phyloP scores from a whole-genome alignment of 2,888 invertebrate species.

The Escarpia spicata region DNA sequence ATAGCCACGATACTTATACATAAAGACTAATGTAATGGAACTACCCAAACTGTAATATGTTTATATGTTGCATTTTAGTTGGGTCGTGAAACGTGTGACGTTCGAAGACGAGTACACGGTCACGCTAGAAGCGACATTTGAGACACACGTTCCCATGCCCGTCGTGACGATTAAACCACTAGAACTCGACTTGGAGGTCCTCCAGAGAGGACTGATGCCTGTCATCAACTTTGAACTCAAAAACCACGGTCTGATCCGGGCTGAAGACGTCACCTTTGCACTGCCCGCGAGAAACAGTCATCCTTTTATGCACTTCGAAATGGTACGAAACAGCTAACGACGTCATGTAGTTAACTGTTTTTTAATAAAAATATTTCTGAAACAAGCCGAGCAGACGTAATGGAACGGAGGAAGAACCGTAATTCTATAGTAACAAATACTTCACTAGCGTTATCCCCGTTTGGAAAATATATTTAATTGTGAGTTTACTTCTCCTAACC shows the following conservation, averaged over 20 bases:
- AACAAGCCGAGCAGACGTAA: too few species aligned
- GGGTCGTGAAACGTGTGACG: slow-evolving; percentile 46
- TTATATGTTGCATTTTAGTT: slow-evolving; percentile 31
- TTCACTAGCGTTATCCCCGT: neutral
- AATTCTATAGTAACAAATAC: neutral
- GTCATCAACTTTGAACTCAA: slow-evolving; percentile 39
- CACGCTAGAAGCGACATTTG: slow-evolving; percentile 48
- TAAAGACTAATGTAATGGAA: neutral
- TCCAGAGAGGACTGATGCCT: slow-evolving; percentile 32
- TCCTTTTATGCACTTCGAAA: slow-evolving; percentile 43
- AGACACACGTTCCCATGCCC: slow-evolving; percentile 50
- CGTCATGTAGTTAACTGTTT: slow-evolving; percentile 28
- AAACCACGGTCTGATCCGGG: slow-evolving; percentile 50
- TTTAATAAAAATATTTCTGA: slow-evolving; percentile 29
- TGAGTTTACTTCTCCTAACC: too few species aligned
- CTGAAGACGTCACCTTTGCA: slow-evolving; percentile 43
- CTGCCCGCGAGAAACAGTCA: slow-evolving; percentile 41
- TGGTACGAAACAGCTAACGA: slow-evolving; percentile 37
- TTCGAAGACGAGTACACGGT: slow-evolving; percentile 48
- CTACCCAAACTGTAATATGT: neutral
- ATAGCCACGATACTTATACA: neutral
- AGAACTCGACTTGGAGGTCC: slow-evolving; percentile 32
- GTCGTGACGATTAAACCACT: slow-evolving; percentile 26
- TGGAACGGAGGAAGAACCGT: neutral
- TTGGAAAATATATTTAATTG: too few species aligned